Evolutionary conservation across 53 echinoderm and acorn worm species (phyloP).

Genomic region (Echinometra lucunter): DNA sequence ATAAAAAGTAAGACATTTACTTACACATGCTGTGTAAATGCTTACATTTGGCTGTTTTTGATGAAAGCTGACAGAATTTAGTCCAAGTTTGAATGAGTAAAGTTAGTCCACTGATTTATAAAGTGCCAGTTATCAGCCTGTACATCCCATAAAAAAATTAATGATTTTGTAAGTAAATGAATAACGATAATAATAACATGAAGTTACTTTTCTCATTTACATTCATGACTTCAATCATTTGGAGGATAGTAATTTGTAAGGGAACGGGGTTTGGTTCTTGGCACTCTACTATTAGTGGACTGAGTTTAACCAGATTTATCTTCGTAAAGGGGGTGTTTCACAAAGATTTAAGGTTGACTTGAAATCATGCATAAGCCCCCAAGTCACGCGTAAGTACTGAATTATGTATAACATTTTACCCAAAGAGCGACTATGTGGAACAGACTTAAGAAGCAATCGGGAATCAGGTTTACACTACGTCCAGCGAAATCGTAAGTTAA

Average conservation of each 20-base stretch:
- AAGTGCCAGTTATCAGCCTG: neutral
- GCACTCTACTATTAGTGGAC: neutral
- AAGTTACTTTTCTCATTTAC: no score
- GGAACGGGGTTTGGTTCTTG: neutral
- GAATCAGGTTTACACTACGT: no score
- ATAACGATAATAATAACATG: neutral
- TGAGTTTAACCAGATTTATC: neutral
- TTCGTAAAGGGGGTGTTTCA: no score
- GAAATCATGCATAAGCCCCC: no score
- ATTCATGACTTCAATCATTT: neutral
- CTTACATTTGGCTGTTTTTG: neutral
- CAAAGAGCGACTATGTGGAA: no score
- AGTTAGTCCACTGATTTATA: neutral
- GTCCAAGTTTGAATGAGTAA: neutral
- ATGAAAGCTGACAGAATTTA: neutral
- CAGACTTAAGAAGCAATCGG: no score
- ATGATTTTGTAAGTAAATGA: neutral
- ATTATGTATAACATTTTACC: no score
- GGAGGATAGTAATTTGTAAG: neutral
- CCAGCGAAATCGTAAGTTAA: no score
- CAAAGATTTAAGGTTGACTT: no score
- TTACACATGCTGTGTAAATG: neutral
- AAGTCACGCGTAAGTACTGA: no score
- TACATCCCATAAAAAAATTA: neutral
- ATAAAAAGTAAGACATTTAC: neutral